These are phyloP conservation scores for Catotricha subobsoleta DNA, from an alignment of 2,888 invertebrate species.

Conservation along the genomic window DNA sequence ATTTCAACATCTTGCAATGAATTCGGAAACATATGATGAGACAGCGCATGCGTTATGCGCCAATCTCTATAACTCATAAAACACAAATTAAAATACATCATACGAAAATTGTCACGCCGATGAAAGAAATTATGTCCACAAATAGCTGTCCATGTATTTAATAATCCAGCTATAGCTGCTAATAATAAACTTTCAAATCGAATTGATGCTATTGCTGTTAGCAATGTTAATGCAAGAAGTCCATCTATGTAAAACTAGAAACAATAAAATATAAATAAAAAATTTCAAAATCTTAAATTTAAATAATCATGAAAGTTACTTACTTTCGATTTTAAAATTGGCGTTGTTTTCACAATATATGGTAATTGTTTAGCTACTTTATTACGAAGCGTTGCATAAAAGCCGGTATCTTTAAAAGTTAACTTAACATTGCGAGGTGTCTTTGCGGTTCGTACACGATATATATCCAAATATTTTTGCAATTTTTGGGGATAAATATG, in stretches of 20 bases:
- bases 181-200: slow-evolving; percentile 20
- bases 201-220: slow-evolving; percentile 24
- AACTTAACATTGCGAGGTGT: slow-evolving; percentile 49
- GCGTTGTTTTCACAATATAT: slow-evolving; percentile 30
- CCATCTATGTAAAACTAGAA: slow-evolving; percentile 25
- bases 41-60: slow-evolving; percentile 55
- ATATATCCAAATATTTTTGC: slow-evolving; percentile 42
- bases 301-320: not conserved
- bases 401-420: slow-evolving; percentile 54
- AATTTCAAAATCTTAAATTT: not conserved
- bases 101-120: slow-evolving; percentile 53
- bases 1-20: slow-evolving; percentile 57
- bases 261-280: not conserved
- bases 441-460: slow-evolving; percentile 42
- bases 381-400: slow-evolving; percentile 50
- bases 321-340: slow-evolving; percentile 4
- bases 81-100: slow-evolving; percentile 57
- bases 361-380: slow-evolving; percentile 37
- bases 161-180: slow-evolving; percentile 33
- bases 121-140: slow-evolving; percentile 64
- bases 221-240: slow-evolving; percentile 23
- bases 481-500: slow-evolving; percentile 40
- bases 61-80: slow-evolving; percentile 45
- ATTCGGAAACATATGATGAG: slow-evolving; percentile 65
- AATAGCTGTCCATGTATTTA: slow-evolving; percentile 39